Conservation (phyloP, 2,888 invertebrate genomes). For the Netelia melanura region DNA sequence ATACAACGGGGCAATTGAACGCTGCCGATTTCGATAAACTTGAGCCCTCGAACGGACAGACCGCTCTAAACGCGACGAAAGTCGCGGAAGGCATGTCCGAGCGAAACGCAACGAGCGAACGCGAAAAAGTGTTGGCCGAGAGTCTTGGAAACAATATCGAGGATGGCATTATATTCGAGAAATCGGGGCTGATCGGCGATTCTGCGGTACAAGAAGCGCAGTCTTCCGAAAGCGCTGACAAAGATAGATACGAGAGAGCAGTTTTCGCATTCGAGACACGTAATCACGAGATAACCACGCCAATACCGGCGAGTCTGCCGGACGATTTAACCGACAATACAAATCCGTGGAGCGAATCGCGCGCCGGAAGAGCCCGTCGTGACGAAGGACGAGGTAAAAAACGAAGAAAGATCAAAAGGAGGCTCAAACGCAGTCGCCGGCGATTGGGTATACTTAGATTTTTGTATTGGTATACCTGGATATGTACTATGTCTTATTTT, state of each 20-base stretch:
- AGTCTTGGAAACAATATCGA: not conserved
- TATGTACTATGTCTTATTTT: conserved; percentile 27
- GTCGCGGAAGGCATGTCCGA: not conserved
- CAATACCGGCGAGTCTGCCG: conserved; percentile 36
- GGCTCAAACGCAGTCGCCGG: conserved; percentile 82
- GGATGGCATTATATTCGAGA: conserved; percentile 36
- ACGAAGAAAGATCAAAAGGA: conserved; percentile 79
- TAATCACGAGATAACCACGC: conserved; percentile 64
- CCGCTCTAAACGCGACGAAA: not conserved
- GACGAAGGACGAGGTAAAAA: conserved; percentile 82
- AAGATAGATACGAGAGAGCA: conserved; percentile 70
- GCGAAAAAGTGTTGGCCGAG: conserved; percentile 30
- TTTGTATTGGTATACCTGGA: conserved; percentile 71
- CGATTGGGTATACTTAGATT: conserved; percentile 81
- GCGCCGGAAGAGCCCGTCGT: conserved; percentile 76
- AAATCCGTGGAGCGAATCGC: conserved; percentile 72
- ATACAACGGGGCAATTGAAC: conserved; percentile 21
- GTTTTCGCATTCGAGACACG: conserved; percentile 65
- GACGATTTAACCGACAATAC: conserved; percentile 64
- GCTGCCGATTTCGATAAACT: not conserved
- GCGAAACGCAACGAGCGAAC: conserved; percentile 35
- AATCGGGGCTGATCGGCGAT: conserved; percentile 31
- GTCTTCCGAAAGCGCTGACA: conserved; percentile 39
- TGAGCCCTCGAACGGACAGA: not conserved
- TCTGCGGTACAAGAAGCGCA: conserved; percentile 1